Evolutionary conservation across 2,113 vertebrate species (phyloP).

Genomic region (Lasiurus borealis): DNA sequence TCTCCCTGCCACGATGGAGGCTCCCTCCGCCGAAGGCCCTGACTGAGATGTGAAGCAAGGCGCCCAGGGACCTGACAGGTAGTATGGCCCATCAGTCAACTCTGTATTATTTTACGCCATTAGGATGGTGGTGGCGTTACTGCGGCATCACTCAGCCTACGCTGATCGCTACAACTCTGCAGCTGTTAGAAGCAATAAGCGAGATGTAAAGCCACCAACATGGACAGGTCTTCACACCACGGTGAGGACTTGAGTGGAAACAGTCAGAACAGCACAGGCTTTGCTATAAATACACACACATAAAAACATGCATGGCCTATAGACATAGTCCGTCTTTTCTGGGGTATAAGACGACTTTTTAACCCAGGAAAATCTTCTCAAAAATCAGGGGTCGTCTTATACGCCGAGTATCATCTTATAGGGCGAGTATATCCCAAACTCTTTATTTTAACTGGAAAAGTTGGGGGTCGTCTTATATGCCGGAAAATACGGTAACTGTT

Average conservation of each 20-base stretch:
- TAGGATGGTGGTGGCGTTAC: not conserved
- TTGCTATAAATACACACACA: not conserved
- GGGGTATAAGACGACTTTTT: too few species aligned
- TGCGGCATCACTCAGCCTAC: not conserved
- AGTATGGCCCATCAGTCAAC: not conserved
- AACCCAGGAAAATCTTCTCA: too few species aligned
- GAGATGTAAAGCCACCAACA: not conserved
- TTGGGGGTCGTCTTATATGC: too few species aligned
- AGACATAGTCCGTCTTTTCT: not conserved
- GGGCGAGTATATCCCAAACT: too few species aligned
- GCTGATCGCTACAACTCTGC: not conserved
- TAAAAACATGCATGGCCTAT: not conserved
- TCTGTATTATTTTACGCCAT: not conserved
- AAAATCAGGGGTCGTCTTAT: too few species aligned
- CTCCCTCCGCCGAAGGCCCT: not conserved
- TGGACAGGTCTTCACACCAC: not conserved
- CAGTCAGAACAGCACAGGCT: not conserved
- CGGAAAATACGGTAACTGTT: too few species aligned
- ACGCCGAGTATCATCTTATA: too few species aligned
- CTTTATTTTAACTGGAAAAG: too few species aligned
- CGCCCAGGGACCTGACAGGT: not conserved
- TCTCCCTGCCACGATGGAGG: not conserved
- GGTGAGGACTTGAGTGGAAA: not conserved
- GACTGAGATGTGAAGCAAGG: not conserved
- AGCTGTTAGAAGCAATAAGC: not conserved